A percentile compares a stretch with the other conserved stretches of the same genome.
Evolutionary conservation across 2,888 invertebrate genomes (phyloP).

Genomic region (Drosophila hamatofila): DNA sequence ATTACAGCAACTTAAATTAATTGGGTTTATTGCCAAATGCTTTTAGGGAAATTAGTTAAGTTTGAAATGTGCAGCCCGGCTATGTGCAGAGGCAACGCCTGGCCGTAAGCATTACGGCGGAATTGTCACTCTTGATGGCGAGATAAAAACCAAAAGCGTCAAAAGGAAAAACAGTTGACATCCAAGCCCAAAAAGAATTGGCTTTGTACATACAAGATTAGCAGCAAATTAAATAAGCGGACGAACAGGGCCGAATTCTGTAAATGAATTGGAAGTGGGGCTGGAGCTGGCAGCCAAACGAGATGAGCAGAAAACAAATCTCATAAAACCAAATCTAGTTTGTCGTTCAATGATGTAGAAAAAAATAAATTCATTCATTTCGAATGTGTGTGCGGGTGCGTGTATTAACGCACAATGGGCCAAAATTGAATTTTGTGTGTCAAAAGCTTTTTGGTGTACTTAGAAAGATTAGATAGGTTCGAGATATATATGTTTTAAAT

Average conservation of each 20-base stretch:
- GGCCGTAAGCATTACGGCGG: conserved; percentile 49
- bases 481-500: background rate
- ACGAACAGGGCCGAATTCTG: conserved; percentile 50
- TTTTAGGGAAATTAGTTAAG: conserved; percentile 77
- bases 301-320: conserved; percentile 73
- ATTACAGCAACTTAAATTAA: conserved; percentile 76
- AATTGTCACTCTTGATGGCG: conserved; percentile 76
- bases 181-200: conserved; percentile 52
- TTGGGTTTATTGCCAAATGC: conserved; percentile 80
- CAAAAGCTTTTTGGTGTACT: conserved; percentile 13
- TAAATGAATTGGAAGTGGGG: conserved; percentile 45
- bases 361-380: conserved; percentile 69
- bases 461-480: background rate
- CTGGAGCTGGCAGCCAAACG: conserved; percentile 42
- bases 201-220: conserved; percentile 71
- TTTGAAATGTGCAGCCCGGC: conserved; percentile 54
- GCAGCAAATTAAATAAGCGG: conserved; percentile 81
- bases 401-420: conserved; percentile 52
- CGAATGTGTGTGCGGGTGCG: conserved; percentile 9
- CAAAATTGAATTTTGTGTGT: conserved; percentile 21
- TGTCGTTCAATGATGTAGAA: conserved; percentile 80
- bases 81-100: conserved; percentile 32
- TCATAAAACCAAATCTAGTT: conserved; percentile 80
- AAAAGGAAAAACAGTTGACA: conserved; percentile 35
- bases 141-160: conserved; percentile 54